phyloP scores from a whole-genome alignment of 2,888 invertebrate genomes.

The Actias luna region DNA sequence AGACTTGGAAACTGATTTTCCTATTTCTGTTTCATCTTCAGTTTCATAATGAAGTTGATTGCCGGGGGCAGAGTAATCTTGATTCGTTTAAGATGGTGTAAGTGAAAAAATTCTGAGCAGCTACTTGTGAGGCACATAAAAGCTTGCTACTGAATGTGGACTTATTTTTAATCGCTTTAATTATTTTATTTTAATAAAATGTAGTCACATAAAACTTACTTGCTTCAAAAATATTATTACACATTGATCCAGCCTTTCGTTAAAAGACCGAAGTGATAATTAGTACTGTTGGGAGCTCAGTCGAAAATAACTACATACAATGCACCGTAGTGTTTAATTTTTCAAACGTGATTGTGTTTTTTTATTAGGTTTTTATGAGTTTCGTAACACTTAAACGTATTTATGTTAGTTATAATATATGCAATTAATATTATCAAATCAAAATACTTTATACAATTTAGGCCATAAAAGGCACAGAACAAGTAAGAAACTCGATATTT shows the following conservation, averaged over 20 bases:
- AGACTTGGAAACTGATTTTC: not conserved
- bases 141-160: not conserved
- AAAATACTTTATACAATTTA: no score
- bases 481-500: no score
- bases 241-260: no score
- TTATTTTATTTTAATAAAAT: not conserved
- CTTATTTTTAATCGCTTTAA: not conserved
- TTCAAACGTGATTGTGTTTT: no score
- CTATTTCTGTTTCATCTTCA: not conserved
- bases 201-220: not conserved
- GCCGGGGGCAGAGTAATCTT: not conserved
- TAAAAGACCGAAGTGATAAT: no score
- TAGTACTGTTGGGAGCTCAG: not conserved
- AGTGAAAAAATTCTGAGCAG: not conserved
- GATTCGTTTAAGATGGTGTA: not conserved
- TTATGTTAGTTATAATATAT: no score
- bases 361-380: no score
- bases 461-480: no score
- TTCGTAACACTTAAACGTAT: no score
- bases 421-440: no score
- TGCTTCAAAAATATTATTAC: not conserved
- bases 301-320: not conserved
- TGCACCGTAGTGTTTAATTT: not conserved
- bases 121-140: not conserved
- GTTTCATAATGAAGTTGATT: not conserved